These are phyloP conservation scores for Eutolmus rufibarbis DNA, from an alignment of 2,888 invertebrate genomes.

Conservation along the genomic window DNA sequence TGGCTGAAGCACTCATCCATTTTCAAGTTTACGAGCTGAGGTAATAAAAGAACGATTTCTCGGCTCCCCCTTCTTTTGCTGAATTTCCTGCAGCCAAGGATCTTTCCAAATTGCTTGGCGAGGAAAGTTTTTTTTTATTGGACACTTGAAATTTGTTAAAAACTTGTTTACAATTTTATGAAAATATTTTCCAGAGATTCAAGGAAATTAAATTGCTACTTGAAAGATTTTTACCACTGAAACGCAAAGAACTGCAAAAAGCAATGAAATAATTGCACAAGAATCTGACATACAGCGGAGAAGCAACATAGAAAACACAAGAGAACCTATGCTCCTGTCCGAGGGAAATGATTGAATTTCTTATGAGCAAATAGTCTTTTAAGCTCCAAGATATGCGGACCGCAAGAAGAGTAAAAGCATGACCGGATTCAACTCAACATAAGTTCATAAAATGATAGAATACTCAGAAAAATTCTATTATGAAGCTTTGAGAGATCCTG, in stretches of 20 bases:
- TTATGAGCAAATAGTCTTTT: neutral
- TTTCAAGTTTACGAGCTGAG: conserved; percentile 9
- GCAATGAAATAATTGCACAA: neutral
- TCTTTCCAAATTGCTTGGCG: neutral
- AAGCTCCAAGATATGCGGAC: neutral
- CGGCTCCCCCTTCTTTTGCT: neutral
- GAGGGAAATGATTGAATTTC: neutral
- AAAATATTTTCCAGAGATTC: neutral
- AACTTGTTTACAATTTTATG: neutral
- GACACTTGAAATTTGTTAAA: neutral
- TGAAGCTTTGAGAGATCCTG: neutral
- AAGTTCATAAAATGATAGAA: neutral
- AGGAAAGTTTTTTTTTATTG: neutral
- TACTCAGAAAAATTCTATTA: neutral
- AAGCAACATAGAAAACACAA: neutral
- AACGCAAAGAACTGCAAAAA: neutral
- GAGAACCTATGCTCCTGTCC: neutral
- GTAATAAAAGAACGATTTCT: conserved; percentile 1
- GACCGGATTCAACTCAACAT: neutral
- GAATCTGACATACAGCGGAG: neutral
- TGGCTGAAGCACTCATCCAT: conserved; percentile 21
- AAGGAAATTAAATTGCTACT: neutral
- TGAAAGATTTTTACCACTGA: neutral
- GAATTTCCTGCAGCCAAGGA: neutral
- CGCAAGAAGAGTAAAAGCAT: neutral